phyloP scores from a whole-genome alignment of 2,888 invertebrate species.

The Clusia tigrina region DNA sequence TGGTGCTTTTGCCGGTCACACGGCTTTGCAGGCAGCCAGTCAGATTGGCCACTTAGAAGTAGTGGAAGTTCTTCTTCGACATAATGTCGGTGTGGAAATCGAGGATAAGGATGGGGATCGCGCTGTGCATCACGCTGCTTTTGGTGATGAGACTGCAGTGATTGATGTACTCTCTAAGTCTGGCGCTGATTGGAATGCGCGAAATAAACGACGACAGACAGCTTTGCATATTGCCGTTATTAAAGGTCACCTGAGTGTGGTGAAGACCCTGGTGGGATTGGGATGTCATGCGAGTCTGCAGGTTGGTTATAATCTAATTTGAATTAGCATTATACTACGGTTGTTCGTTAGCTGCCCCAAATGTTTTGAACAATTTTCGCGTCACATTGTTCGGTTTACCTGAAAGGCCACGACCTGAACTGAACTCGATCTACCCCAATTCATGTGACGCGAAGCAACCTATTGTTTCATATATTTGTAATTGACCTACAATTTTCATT shows the following conservation, averaged over 20 bases:
- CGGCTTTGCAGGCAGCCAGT: conserved; percentile 93
- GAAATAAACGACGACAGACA: conserved; percentile 94
- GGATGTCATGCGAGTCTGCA: conserved; percentile 90
- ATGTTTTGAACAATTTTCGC: too few species aligned
- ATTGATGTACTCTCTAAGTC: conserved; percentile 85
- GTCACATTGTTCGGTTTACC: too few species aligned
- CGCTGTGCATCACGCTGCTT: conserved; percentile 96
- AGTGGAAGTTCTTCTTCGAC: conserved; percentile 84
- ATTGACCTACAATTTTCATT: too few species aligned
- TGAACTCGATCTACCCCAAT: background rate
- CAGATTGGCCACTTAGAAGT: conserved; percentile 98
- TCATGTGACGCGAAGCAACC: background rate
- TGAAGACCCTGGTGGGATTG: conserved; percentile 87
- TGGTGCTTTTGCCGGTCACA: conserved; percentile 92
- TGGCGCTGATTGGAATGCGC: conserved; percentile 91
- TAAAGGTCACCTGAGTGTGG: conserved; percentile 94
- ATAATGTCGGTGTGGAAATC: conserved; percentile 90
- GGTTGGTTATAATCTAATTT: background rate
- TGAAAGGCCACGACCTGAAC: too few species aligned
- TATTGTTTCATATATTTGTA: background rate
- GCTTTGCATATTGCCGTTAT: conserved; percentile 97
- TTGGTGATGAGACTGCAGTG: conserved; percentile 94
- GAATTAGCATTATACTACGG: background rate
- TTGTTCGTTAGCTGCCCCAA: too few species aligned
- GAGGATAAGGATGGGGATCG: conserved; percentile 97